A percentile compares a stretch with the other conserved stretches of the same genome.
Conservation (phyloP, 2,888 invertebrate species). For the Thymelicus sylvestris region DNA sequence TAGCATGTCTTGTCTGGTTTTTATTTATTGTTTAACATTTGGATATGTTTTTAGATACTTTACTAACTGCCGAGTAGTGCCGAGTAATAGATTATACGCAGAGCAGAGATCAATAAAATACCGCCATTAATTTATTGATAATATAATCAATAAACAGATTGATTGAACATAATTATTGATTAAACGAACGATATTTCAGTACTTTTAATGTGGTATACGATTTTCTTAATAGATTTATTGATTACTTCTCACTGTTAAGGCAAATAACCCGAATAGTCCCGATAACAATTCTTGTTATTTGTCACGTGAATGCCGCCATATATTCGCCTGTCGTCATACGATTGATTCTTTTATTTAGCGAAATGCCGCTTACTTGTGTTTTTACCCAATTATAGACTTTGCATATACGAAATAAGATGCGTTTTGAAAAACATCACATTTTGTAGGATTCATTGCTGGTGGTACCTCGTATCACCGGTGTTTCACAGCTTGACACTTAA, state of each 20-base stretch:
- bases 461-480: slow-evolving; percentile 62
- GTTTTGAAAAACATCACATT: slow-evolving; percentile 4
- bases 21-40: not conserved
- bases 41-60: not conserved
- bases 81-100: not conserved
- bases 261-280: too few species aligned
- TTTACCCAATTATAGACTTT: slow-evolving; percentile 42
- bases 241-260: too few species aligned
- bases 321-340: slow-evolving; percentile 41
- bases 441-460: slow-evolving; percentile 53
- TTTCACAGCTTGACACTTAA: slow-evolving; percentile 72
- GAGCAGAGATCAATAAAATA: not conserved
- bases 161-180: not conserved
- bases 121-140: not conserved
- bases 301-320: slow-evolving; percentile 30
- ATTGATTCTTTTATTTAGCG: slow-evolving; percentile 40
- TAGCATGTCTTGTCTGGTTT: not conserved
- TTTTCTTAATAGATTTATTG: not conserved
- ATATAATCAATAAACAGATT: not conserved
- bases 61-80: not conserved
- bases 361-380: slow-evolving; percentile 27
- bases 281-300: slow-evolving; percentile 19
- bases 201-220: too few species aligned
- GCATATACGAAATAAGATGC: slow-evolving; percentile 42
- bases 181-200: not conserved